Percentiles rank a stretch among this genome's conserved stretches.
Conservation (phyloP, 2,113 vertebrate genomes). For the Grallaria varia region DNA sequence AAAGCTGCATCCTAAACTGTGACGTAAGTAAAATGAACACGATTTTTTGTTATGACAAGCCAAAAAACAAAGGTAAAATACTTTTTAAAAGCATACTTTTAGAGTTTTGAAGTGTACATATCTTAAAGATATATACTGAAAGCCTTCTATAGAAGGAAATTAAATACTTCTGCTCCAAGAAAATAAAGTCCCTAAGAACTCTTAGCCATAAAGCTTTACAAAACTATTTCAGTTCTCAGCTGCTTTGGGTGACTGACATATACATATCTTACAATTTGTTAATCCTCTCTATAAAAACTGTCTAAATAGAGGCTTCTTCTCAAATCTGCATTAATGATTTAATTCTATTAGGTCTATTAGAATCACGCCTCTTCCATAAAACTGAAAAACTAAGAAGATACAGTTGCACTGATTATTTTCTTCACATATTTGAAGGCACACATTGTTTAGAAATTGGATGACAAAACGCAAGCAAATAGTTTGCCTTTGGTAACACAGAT, state of each 20-base stretch:
- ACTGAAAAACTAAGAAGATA: neutral
- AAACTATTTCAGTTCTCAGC: slow-evolving; percentile 17
- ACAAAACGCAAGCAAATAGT: neutral
- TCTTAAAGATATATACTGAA: neutral
- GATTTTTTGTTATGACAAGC: neutral
- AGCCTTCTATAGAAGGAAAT: neutral
- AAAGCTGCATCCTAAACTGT: neutral
- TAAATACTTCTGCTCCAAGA: neutral
- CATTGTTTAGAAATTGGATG: neutral
- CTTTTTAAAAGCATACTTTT: neutral
- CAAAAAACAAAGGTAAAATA: neutral
- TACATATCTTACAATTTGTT: neutral
- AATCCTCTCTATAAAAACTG: slow-evolving; percentile 12
- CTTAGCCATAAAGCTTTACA: slow-evolving; percentile 8
- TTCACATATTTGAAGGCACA: neutral
- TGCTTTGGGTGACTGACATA: neutral
- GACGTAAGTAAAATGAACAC: neutral
- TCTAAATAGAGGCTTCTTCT: neutral
- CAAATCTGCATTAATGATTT: slow-evolving; percentile 20
- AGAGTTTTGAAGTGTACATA: neutral
- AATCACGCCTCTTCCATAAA: neutral
- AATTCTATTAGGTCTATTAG: neutral
- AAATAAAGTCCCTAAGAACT: neutral
- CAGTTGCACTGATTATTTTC: neutral
- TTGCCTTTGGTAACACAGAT: neutral